Evolutionary conservation across 2,888 invertebrate genomes (phyloP).

Genomic region (Mylabris sibirica): DNA sequence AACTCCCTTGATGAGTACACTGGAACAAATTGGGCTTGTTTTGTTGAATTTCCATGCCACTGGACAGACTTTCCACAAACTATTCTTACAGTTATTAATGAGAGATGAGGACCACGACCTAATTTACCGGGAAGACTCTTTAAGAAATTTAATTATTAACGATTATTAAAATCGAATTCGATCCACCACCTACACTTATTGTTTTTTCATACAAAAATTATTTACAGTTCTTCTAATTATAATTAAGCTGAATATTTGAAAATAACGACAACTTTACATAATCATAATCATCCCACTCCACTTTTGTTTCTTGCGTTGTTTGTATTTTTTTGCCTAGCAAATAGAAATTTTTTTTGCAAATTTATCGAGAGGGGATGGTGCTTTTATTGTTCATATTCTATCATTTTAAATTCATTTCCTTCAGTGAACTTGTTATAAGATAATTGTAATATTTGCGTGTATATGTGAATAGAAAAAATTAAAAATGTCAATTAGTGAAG

Average conservation of each 20-base stretch:
- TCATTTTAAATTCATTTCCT: not conserved
- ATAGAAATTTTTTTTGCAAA: not conserved
- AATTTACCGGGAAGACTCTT: not conserved
- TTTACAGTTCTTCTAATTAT: not conserved
- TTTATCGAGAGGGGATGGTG: not conserved
- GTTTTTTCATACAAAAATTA: no score
- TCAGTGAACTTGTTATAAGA: not conserved
- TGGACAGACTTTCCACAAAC: not conserved
- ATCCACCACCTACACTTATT: no score
- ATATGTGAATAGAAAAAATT: not conserved
- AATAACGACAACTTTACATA: not conserved
- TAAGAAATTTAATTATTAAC: no score
- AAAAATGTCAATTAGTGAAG: conserved; percentile 4
- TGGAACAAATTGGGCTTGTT: not conserved
- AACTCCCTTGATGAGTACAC: not conserved
- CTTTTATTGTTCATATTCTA: conserved; percentile 6
- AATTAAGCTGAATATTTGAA: not conserved
- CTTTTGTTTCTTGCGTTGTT: not conserved
- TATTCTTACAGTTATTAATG: no score
- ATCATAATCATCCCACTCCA: not conserved
- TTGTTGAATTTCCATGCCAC: not conserved
- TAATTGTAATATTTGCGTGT: not conserved
- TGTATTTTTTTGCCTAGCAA: not conserved
- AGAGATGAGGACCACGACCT: not conserved
- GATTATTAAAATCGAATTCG: no score